Percentiles rank a stretch among this genome's conserved stretches.
Evolutionary conservation across 1,140 invertebrate genomes (phyloP).

Genomic region (Tribolium castaneum): DNA sequence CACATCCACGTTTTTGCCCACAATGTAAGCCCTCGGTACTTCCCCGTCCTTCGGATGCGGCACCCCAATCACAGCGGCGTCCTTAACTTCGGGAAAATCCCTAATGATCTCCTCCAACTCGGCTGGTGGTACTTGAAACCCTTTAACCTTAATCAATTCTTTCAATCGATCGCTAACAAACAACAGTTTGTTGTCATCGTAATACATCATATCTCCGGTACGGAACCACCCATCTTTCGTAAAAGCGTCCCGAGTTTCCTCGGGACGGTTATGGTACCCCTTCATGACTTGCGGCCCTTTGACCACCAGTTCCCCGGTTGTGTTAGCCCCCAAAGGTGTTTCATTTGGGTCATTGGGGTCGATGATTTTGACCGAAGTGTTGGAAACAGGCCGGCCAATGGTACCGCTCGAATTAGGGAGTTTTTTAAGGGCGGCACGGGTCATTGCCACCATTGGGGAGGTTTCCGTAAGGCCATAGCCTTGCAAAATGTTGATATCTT

Average conservation of each 20-base stretch:
- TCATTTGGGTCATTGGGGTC: conserved; percentile 68
- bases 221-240: conserved; percentile 74
- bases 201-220: conserved; percentile 82
- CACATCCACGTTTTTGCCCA: conserved; percentile 61
- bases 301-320: conserved; percentile 74
- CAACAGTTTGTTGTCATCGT: conserved; percentile 75
- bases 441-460: conserved; percentile 64
- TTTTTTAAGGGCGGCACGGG: conserved; percentile 61
- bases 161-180: conserved; percentile 82
- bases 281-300: conserved; percentile 78
- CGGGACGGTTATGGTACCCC: conserved; percentile 78
- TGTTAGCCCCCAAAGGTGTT: conserved; percentile 63
- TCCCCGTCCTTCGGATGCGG: conserved; percentile 79
- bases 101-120: conserved; percentile 80
- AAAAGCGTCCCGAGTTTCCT: conserved; percentile 74
- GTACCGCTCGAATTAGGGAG: conserved; percentile 64
- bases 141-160: conserved; percentile 85
- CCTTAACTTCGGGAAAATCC: conserved; percentile 72
- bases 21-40: conserved; percentile 78
- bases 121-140: conserved; percentile 80
- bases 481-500: conserved; percentile 56
- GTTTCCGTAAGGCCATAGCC: conserved; percentile 78
- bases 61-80: conserved; percentile 80
- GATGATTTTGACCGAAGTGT: conserved; percentile 75
- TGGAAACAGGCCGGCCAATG: conserved; percentile 71